These are phyloP conservation scores for Oceanodroma tethys DNA, from an alignment of 2,113 vertebrate species.

Conservation along the genomic window DNA sequence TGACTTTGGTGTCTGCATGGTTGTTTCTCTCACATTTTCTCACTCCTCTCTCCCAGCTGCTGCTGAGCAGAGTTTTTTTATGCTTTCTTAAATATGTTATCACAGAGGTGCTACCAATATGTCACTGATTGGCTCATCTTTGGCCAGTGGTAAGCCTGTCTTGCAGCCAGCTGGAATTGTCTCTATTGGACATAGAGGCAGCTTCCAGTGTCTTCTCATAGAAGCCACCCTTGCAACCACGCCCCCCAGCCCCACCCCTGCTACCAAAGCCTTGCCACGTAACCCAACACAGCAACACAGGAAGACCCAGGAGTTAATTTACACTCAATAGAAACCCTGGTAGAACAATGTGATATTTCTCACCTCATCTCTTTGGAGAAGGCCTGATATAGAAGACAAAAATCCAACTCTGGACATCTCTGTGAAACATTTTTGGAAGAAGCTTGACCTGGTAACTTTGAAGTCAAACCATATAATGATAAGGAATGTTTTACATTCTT, in stretches of 20 bases:
- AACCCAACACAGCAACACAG: neutral
- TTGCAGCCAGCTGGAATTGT: too few species aligned
- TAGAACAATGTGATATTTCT: neutral
- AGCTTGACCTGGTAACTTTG: neutral
- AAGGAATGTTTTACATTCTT: neutral
- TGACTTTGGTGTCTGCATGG: too few species aligned
- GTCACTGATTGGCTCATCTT: neutral
- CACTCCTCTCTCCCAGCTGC: neutral
- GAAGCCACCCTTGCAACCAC: neutral
- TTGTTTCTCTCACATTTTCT: neutral
- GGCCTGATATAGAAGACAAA: neutral
- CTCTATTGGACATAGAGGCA: neutral
- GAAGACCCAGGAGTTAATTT: neutral
- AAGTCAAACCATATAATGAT: neutral
- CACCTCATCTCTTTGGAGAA: neutral
- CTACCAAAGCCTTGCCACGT: neutral
- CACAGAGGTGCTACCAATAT: neutral
- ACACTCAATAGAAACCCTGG: neutral
- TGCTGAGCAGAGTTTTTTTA: neutral
- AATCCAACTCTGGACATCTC: neutral
- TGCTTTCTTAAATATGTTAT: neutral
- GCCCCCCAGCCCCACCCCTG: accelerated
- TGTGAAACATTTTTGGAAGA: neutral
- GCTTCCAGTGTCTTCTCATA: neutral
- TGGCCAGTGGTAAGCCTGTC: accelerated